Conservation (phyloP, 2,888 invertebrate species). For the Maniola hyperantus region DNA sequence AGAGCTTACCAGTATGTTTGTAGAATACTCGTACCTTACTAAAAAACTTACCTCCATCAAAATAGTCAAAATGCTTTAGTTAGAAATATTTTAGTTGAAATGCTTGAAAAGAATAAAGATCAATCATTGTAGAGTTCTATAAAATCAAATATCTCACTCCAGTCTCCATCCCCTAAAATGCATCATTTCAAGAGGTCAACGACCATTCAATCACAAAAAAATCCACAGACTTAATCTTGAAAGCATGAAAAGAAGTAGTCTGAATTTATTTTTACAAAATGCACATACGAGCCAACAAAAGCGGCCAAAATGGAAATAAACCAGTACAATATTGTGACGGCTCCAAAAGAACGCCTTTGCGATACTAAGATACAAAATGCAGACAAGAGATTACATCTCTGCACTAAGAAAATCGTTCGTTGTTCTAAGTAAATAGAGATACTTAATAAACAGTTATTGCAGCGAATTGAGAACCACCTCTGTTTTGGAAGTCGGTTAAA, state of each 20-base stretch:
- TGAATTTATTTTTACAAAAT: constrained; percentile 48
- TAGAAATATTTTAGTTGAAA: no score
- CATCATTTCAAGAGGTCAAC: not conserved
- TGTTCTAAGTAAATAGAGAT: not conserved
- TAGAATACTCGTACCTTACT: no score
- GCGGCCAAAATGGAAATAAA: constrained; percentile 72
- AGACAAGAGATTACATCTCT: constrained; percentile 17
- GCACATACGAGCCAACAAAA: constrained; percentile 54
- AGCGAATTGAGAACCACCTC: no score
- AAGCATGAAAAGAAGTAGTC: constrained; percentile 34
- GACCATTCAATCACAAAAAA: not conserved
- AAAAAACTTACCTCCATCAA: no score
- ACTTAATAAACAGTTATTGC: not conserved
- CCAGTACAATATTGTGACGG: constrained; percentile 36
- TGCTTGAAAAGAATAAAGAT: no score
- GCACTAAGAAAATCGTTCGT: constrained; percentile 3
- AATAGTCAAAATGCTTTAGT: no score
- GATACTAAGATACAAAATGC: constrained; percentile 19
- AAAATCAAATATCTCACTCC: not conserved
- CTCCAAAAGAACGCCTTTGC: constrained; percentile 22
- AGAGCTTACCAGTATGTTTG: no score
- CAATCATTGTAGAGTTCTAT: not conserved
- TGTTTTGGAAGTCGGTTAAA: no score
- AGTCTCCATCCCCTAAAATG: not conserved
- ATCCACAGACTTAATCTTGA: constrained; percentile 2